Evolutionary conservation across 2,888 invertebrate species (phyloP), one percentile per base, ranked within the genome.

Genomic region (Carcina quercana): DNA sequence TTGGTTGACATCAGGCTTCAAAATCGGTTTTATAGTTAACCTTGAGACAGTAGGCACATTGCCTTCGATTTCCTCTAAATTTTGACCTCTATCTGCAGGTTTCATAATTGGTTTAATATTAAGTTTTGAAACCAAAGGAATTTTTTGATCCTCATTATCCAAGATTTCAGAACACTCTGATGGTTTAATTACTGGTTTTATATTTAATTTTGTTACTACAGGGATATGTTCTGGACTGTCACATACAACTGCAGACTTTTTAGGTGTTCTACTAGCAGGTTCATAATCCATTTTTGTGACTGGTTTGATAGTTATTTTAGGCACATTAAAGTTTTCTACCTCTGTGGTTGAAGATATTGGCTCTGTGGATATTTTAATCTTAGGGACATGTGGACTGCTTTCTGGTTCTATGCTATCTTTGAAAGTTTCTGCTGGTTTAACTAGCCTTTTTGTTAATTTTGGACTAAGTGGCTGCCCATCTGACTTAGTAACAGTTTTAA

Each of bases 241-340:
- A 58, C 48, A 57, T 27, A 53, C 42, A 34, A 42, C 32, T 38
- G 43, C 35, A 26, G 59, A 49, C 38, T 68, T 71, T 47, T 62
- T 70, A 15, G 56, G 50, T 43, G 59, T 52, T 46, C 68, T 70
- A 25, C 43, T 34, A 39, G 40, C 35, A 37, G 47, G 36, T 37
- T 72, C 74, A 40, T 40, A 30, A 45, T 73, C 74, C 31, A 50
- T 43, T 52, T 72, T 76, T 37, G 62, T 50, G 15, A 82, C 59
- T 41, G 86, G 76, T 63, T 88, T 88, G 22, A 87, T 87, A 32
- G 87, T 87, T 35, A 88, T 72, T 71, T 87, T 87, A 50, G 88
- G 87, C 57, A 87, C 71, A 58, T 84, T 49, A 54, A 53, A 62
- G 47, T 79, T 78, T 53, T 66, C 73, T n/a, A 49, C 37, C 34